Evolutionary conservation across 2,888 invertebrate species (phyloP).

Genomic region (Amphipyra tragopoginis): DNA sequence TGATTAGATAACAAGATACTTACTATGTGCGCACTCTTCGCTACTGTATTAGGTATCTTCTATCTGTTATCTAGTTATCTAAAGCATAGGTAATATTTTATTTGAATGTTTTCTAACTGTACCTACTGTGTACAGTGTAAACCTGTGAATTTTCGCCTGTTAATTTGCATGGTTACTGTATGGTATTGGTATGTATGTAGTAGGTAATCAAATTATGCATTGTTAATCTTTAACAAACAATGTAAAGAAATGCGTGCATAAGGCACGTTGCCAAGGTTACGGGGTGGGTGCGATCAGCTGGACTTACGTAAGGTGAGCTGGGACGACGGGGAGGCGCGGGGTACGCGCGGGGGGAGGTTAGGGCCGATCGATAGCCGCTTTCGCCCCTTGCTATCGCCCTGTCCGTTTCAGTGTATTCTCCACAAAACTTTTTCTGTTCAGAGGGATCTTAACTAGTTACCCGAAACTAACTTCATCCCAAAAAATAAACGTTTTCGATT

Average conservation of each 20-base stretch:
- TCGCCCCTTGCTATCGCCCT: conserved; percentile 81
- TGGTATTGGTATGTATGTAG: no score
- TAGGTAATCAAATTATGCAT: conserved; percentile 27
- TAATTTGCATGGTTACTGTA: no score
- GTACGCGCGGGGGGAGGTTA: conserved; percentile 72
- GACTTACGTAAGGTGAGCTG: conserved; percentile 86
- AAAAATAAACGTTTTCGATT: conserved; percentile 49
- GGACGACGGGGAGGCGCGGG: conserved; percentile 63
- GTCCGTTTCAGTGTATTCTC: conserved; percentile 74
- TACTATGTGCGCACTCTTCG: no score
- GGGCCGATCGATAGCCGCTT: conserved; percentile 87
- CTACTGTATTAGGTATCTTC: no score
- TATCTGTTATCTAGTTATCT: no score
- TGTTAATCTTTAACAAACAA: conserved; percentile 47
- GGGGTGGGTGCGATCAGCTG: conserved; percentile 88
- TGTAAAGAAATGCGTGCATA: conserved; percentile 74
- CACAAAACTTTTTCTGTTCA: conserved; percentile 64
- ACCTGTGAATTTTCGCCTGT: no score
- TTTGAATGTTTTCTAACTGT: no score
- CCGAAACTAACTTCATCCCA: conserved; percentile 41
- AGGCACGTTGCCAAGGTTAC: conserved; percentile 87
- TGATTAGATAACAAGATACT: no score
- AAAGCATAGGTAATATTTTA: no score
- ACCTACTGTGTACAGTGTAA: no score
- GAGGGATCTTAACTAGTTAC: conserved; percentile 56